Percentiles rank a stretch among this genome's conserved stretches.
These are phyloP conservation scores for Macrobrachium rosenbergii DNA, from an alignment of 1,140 invertebrate species.

Conservation along the genomic window DNA sequence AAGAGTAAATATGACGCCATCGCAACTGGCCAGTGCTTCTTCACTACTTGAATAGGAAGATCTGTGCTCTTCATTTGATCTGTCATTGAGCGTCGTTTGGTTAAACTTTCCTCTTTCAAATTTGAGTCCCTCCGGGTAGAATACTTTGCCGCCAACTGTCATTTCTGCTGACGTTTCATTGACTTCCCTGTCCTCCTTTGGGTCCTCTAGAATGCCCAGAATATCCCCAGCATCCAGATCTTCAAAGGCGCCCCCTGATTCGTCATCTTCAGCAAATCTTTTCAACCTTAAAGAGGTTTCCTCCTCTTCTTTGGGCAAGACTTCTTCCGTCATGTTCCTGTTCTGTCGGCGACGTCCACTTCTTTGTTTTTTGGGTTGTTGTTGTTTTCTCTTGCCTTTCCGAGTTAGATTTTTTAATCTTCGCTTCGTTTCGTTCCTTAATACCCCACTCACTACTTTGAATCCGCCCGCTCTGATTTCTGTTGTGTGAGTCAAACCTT, in stretches of 20 bases:
- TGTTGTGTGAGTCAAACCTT: neutral
- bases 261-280: slow-evolving; percentile 10
- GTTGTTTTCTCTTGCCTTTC: neutral
- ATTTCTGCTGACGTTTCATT: slow-evolving; percentile 68
- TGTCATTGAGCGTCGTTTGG: slow-evolving; percentile 64
- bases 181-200: slow-evolving; percentile 75
- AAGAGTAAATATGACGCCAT: slow-evolving; percentile 80
- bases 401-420: no score
- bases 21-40: slow-evolving; percentile 80
- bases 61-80: slow-evolving; percentile 80
- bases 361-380: slow-evolving; percentile 2
- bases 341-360: slow-evolving; percentile 17
- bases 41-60: slow-evolving; percentile 84
- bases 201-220: slow-evolving; percentile 65
- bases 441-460: neutral
- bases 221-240: slow-evolving; percentile 55
- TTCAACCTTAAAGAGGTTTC: neutral
- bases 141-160: slow-evolving; percentile 30
- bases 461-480: neutral
- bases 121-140: slow-evolving; percentile 64
- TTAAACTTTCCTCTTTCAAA: slow-evolving; percentile 67
- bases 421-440: neutral
- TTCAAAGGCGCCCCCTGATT: slow-evolving; percentile 43
- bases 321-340: slow-evolving; percentile 12
- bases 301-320: slow-evolving; percentile 25